These are phyloP conservation scores for Amyelois transitella DNA, from an alignment of 1,140 invertebrate genomes.

Conservation along the genomic window DNA sequence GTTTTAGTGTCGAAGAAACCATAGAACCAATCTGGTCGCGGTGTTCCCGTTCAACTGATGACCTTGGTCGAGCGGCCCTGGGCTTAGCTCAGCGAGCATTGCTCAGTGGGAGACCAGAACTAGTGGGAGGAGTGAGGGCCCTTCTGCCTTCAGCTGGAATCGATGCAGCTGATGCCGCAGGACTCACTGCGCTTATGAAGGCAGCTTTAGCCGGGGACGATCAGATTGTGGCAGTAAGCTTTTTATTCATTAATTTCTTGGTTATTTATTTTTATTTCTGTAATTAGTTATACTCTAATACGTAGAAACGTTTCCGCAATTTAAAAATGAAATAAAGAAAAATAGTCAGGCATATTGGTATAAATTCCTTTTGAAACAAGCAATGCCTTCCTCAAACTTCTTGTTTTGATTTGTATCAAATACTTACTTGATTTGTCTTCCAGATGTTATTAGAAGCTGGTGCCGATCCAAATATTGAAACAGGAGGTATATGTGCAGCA, in stretches of 20 bases:
- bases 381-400: too few species aligned
- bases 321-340: background rate
- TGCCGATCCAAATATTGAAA: conserved; percentile 84
- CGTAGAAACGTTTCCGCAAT: too few species aligned
- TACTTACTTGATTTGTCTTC: too few species aligned
- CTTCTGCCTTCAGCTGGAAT: conserved; percentile 82
- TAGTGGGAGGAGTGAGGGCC: conserved; percentile 85
- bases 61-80: conserved; percentile 76
- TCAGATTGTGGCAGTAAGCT: conserved; percentile 77
- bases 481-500: conserved; percentile 71
- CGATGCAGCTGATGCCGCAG: conserved; percentile 86
- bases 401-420: too few species aligned
- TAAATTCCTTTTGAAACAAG: too few species aligned
- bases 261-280: background rate
- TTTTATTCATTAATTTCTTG: background rate
- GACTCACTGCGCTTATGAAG: conserved; percentile 88
- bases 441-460: conserved; percentile 85
- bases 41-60: conserved; percentile 38
- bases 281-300: background rate
- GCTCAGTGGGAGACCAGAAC: conserved; percentile 82
- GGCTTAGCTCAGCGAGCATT: conserved; percentile 89
- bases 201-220: conserved; percentile 88
- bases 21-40: conserved; percentile 59
- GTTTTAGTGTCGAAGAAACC: conserved; percentile 36
- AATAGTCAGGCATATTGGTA: too few species aligned